A percentile compares a stretch with the other conserved stretches of the same genome.
phyloP scores from a whole-genome alignment of 2,797 vertebrate genomes.

The Peromyscus melanophrys region DNA sequence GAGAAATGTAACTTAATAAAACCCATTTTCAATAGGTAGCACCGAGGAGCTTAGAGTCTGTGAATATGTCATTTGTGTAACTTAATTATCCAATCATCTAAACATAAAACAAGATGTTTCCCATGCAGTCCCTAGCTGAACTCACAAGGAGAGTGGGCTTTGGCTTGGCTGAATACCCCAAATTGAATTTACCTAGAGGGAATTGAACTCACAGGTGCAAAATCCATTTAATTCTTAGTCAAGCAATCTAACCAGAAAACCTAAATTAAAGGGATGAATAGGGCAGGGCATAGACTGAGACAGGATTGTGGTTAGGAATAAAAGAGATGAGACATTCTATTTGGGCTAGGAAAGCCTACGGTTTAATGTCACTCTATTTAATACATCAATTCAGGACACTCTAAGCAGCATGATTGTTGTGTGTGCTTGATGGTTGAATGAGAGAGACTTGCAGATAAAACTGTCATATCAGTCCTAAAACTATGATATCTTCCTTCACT shows the following conservation, averaged over 20 bases:
- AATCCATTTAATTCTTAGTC: constrained; percentile 48
- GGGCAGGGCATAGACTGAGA: neutral
- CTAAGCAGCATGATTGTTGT: neutral
- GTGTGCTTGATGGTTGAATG: neutral
- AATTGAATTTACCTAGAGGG: constrained; percentile 56
- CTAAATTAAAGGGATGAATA: constrained; percentile 65
- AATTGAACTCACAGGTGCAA: constrained; percentile 53
- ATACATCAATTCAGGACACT: neutral
- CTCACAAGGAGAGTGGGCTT: neutral
- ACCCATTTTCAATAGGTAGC: neutral
- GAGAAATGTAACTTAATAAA: neutral
- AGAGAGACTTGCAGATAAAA: constrained; percentile 51
- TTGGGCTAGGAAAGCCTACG: neutral
- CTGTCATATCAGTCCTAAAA: neutral
- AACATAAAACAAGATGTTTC: constrained; percentile 52
- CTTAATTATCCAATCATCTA: constrained; percentile 25
- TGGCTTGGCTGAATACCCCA: neutral
- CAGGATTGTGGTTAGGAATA: neutral
- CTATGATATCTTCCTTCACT: neutral
- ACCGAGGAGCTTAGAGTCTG: neutral
- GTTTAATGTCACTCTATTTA: constrained; percentile 15
- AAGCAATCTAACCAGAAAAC: constrained; percentile 61
- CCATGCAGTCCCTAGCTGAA: neutral
- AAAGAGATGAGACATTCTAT: constrained; percentile 36
- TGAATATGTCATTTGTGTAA: neutral